Percentiles rank a stretch among this genome's conserved stretches.
Conservation (phyloP, 2,888 invertebrate species). For the Torymus tubicola region DNA sequence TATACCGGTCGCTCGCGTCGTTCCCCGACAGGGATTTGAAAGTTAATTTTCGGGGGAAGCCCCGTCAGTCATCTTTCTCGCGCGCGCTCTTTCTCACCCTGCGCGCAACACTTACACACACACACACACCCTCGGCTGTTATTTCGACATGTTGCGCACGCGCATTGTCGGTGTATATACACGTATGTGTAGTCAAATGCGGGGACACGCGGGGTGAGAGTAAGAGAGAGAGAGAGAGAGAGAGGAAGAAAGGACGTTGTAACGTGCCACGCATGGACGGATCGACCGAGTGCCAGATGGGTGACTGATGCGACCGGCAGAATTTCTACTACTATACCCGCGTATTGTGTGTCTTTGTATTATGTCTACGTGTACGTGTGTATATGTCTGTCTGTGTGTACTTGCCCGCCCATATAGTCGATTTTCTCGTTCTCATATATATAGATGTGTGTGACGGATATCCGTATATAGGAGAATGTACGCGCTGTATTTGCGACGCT, state of each 20-base stretch:
- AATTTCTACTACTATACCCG: constrained; percentile 10
- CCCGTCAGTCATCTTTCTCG: constrained; percentile 66
- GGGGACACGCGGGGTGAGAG: constrained; percentile 22
- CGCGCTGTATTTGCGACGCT: constrained; percentile 16
- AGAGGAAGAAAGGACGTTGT: constrained; percentile 59
- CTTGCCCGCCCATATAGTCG: constrained; percentile 36
- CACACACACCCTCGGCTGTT: constrained; percentile 59
- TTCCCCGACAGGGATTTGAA: constrained; percentile 64
- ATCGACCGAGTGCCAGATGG: constrained; percentile 74
- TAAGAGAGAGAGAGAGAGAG: constrained; percentile 33
- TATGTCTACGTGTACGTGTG: not conserved
- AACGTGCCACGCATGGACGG: constrained; percentile 73
- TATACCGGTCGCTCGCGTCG: not conserved
- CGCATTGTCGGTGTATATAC: constrained; percentile 68
- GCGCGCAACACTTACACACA: constrained; percentile 42
- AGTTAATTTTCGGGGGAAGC: constrained; percentile 67
- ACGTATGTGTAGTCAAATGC: constrained; percentile 24
- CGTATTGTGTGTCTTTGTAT: constrained; percentile 3
- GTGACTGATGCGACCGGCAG: constrained; percentile 74
- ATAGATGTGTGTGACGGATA: not conserved
- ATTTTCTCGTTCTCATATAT: constrained; percentile 4
- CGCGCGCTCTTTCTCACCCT: constrained; percentile 39
- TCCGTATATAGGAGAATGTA: not conserved
- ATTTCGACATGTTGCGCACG: constrained; percentile 71
- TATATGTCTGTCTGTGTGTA: constrained; percentile 5